Evolutionary conservation across 2,797 vertebrate genomes (phyloP).

Genomic region (Echiichthys vipera): DNA sequence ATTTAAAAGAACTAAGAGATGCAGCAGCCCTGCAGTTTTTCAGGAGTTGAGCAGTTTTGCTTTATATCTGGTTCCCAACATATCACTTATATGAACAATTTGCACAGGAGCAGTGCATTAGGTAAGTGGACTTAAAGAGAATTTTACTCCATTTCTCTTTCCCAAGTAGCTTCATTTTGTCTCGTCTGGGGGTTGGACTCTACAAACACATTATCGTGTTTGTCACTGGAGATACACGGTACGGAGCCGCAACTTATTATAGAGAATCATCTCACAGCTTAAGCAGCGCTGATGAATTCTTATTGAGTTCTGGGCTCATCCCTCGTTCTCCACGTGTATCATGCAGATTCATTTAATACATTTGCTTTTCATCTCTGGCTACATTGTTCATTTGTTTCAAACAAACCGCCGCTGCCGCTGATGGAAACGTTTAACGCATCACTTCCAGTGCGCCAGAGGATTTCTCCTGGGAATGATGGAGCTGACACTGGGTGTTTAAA

Average conservation of each 20-base stretch:
- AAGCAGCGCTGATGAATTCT: constrained; percentile 56
- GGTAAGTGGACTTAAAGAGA: background rate
- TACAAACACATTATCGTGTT: constrained; percentile 41
- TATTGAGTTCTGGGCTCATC: constrained; percentile 44
- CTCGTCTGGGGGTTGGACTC: constrained; percentile 2
- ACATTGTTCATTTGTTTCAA: constrained; percentile 60
- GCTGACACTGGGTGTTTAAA: constrained; percentile 41
- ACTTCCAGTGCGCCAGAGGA: constrained; percentile 35
- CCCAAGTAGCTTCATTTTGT: constrained; percentile 19
- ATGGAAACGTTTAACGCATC: constrained; percentile 54
- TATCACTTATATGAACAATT: background rate
- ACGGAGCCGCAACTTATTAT: constrained; percentile 16
- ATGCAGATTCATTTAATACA: constrained; percentile 48
- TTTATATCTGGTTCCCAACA: background rate
- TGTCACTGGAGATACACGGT: constrained; percentile 25
- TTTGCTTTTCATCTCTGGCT: constrained; percentile 53
- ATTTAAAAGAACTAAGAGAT: too few relatives aligned
- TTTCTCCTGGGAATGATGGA: constrained; percentile 55
- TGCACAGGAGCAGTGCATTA: constrained; percentile 5
- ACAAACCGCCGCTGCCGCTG: constrained; percentile 40
- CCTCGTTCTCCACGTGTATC: constrained; percentile 33
- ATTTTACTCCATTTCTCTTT: background rate
- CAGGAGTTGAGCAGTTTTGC: background rate
- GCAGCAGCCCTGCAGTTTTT: too few relatives aligned
- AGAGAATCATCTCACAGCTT: constrained; percentile 35